These are phyloP conservation scores for Molossus molossus DNA, from an alignment of 2,797 vertebrate species.

Conservation along the genomic window DNA sequence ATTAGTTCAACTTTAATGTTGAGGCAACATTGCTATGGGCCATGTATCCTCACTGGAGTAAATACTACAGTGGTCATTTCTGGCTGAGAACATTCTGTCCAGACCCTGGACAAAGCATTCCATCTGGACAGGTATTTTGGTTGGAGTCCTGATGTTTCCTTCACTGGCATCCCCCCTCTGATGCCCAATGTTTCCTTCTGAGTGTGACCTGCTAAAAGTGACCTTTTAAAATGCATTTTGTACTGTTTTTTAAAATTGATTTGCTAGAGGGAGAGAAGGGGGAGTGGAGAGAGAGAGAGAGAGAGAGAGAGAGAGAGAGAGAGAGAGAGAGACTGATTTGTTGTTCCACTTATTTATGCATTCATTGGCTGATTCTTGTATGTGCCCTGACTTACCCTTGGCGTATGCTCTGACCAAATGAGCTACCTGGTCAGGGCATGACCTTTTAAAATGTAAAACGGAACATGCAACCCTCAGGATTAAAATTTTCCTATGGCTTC, in stretches of 20 bases:
- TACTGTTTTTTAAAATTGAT: too few species aligned
- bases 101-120: neutral
- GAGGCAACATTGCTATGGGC: neutral
- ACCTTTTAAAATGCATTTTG: constrained; percentile 24
- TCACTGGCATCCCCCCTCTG: neutral
- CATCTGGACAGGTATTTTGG: constrained; percentile 20
- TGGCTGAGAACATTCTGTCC: neutral
- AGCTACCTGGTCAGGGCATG: too few species aligned
- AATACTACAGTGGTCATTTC: neutral
- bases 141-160: neutral
- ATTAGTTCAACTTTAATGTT: neutral
- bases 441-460: neutral
- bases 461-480: neutral
- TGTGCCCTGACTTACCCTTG: too few species aligned
- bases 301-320: too few species aligned
- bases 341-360: too few species aligned
- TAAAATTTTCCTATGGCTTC: constrained; percentile 33
- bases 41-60: neutral
- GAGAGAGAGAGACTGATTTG: too few species aligned
- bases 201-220: neutral
- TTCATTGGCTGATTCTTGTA: too few species aligned
- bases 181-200: neutral
- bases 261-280: too few species aligned
- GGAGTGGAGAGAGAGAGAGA: too few species aligned
- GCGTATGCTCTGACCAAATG: too few species aligned